These are phyloP conservation scores for Polydrusus cervinus DNA, from an alignment of 2,888 invertebrate genomes.

Conservation along the genomic window DNA sequence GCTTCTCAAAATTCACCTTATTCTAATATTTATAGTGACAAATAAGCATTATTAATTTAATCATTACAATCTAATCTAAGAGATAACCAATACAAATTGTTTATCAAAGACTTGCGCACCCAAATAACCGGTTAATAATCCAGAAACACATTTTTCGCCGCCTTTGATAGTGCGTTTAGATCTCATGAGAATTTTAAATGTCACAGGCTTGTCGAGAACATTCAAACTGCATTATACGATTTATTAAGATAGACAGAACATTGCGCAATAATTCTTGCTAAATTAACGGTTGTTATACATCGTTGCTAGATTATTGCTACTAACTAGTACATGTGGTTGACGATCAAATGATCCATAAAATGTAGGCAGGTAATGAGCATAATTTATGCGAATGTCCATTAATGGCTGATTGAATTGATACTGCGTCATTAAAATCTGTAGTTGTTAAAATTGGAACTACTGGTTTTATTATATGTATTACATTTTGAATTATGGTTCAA, in stretches of 20 bases:
- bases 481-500: too few relatives aligned
- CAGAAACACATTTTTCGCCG: background rate
- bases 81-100: background rate
- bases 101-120: background rate
- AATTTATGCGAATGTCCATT: background rate
- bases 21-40: too few relatives aligned
- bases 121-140: slow-evolving; percentile 1
- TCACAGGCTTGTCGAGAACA: slow-evolving; percentile 13
- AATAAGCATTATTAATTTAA: too few relatives aligned
- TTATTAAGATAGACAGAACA: slow-evolving; percentile 26
- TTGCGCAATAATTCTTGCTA: background rate
- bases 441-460: too few relatives aligned
- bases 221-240: slow-evolving; percentile 6
- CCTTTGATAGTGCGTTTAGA: slow-evolving; percentile 3
- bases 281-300: background rate
- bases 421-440: background rate
- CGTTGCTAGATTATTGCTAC: background rate
- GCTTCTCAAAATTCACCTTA: too few relatives aligned
- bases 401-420: background rate
- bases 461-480: too few relatives aligned
- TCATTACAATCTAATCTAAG: background rate
- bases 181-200: slow-evolving; percentile 12
- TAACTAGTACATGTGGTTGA: background rate
- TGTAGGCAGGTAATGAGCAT: background rate
- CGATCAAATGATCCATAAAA: slow-evolving; percentile 6